Evolutionary conservation across 2,797 vertebrate species (phyloP).

Genomic region (Lithobates sylvaticus): DNA sequence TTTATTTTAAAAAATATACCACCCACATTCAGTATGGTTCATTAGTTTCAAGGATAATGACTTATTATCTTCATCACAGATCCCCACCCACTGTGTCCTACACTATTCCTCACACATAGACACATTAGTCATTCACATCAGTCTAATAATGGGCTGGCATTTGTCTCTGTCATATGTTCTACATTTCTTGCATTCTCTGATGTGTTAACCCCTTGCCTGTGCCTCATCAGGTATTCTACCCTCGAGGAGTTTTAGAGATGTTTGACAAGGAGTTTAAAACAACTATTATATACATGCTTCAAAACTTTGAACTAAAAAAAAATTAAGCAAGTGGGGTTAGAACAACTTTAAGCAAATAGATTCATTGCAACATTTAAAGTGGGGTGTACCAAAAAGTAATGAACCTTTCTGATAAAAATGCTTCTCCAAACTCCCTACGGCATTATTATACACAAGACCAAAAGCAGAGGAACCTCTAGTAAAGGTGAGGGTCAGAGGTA

Average conservation of each 20-base stretch:
- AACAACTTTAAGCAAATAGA: not conserved
- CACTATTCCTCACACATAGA: conserved; percentile 43
- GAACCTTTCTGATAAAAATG: too few species aligned
- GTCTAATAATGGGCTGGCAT: conserved; percentile 39
- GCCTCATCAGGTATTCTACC: not conserved
- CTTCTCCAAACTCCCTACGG: too few species aligned
- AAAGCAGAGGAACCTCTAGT: too few species aligned
- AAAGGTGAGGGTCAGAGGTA: too few species aligned
- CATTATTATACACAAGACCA: too few species aligned
- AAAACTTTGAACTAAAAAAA: not conserved
- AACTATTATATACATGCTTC: not conserved
- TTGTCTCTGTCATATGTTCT: conserved; percentile 26
- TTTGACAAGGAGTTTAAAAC: not conserved
- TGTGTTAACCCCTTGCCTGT: conserved; percentile 10
- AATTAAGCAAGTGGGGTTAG: not conserved
- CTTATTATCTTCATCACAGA: conserved; percentile 45
- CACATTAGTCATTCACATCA: conserved; percentile 53
- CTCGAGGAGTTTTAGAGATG: not conserved
- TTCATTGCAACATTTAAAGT: too few species aligned
- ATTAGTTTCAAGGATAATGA: conserved; percentile 57
- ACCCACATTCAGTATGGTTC: conserved; percentile 55
- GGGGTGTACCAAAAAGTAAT: too few species aligned
- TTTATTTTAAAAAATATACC: conserved; percentile 46
- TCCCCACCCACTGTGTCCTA: conserved; percentile 49
- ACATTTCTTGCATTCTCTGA: conserved; percentile 15